Evolutionary conservation across 2,888 invertebrate genomes (phyloP), one percentile per base, ranked within the genome.

Genomic region (Athalia circularis): DNA sequence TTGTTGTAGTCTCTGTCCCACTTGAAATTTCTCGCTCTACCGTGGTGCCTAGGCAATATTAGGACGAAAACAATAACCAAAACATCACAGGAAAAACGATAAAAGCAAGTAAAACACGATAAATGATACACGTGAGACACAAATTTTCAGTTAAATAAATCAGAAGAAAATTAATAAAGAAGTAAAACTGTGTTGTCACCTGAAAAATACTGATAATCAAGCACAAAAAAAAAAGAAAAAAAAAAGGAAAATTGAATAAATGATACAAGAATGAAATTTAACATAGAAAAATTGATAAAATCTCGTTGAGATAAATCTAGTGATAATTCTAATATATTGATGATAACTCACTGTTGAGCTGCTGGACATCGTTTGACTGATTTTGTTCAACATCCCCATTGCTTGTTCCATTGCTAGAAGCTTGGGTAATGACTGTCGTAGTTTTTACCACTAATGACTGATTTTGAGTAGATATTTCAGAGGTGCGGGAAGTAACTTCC

Each of bases 401-500:
- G 9, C 87, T 85, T 54, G 89, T 88, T 11, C 85, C 86, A 29
- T 89, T 90, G 43, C 85, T 88, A 5, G 88, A 83, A 65, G 87
- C 85, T 78, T 88, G 88, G 7, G 90, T 88, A 79, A 89, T 88
- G 9, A 89, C 88, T 13, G 90, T 90, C 8, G 90, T 90, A 83
- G 89, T 90, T 29, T 78, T 78, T 4, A 87, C 86, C 29, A 88
- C 86, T 11, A 90, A 80, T 11, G 89, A 88, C 76, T 90, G 90
- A 84, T 90, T 90, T 79, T 89, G 89, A 6, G 90, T 88, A 6
- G 89, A 88, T 78, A 89, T 87, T 80, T 90, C 89, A 6, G 89
- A 90, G 13, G 90, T 89, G 79, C 89, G 85, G 0, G 90, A 90
- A 6, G 90, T 90, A 13, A 90, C 89, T 82, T 90, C 90, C 90